phyloP scores from a whole-genome alignment of 2,113 vertebrate species.

The Hucho hucho region DNA sequence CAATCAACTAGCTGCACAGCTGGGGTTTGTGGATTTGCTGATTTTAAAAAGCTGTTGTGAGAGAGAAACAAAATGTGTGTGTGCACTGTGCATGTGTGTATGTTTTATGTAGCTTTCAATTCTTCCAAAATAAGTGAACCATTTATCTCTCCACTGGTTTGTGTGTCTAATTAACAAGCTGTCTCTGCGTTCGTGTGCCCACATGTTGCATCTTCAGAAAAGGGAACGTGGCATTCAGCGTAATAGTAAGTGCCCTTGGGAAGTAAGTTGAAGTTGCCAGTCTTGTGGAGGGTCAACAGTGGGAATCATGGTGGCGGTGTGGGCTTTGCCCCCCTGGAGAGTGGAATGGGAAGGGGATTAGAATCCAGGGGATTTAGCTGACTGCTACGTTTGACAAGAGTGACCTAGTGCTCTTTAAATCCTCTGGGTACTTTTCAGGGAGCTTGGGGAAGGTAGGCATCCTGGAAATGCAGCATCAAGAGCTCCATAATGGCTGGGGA shows the following conservation, averaged over 20 bases:
- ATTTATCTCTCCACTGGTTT: too few species aligned
- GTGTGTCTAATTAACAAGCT: too few species aligned
- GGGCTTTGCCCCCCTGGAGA: constrained; percentile 11
- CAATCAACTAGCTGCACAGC: constrained; percentile 15
- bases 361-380: constrained; percentile 30
- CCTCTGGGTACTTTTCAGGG: constrained; percentile 15
- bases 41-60: neutral
- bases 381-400: constrained; percentile 36
- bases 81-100: neutral
- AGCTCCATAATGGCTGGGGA: neutral
- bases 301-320: neutral
- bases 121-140: too few species aligned
- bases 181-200: too few species aligned
- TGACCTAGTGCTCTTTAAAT: constrained; percentile 20
- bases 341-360: constrained; percentile 28
- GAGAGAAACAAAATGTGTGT: neutral
- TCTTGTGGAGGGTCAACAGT: neutral
- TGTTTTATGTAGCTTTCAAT: neutral
- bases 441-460: constrained; percentile 11
- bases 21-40: neutral
- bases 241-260: neutral
- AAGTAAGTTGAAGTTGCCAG: too few species aligned
- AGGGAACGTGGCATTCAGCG: too few species aligned
- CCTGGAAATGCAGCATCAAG: neutral
- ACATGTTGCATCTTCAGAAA: too few species aligned